Conservation (phyloP, 2,797 vertebrate species). For the Fratercula arctica region DNA sequence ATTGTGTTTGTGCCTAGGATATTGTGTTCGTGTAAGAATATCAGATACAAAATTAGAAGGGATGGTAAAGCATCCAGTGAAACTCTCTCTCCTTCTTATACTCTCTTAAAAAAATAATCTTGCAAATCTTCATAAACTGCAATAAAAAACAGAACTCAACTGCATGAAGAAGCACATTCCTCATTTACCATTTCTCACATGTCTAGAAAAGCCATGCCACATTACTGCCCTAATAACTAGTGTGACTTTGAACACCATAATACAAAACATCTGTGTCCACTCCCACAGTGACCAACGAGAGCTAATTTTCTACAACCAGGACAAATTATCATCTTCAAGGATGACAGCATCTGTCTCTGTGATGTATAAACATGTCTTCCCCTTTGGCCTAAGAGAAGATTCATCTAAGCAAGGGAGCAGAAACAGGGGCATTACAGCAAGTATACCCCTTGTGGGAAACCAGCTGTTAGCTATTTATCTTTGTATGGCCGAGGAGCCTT, state of each 20-base stretch:
- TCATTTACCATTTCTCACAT: neutral
- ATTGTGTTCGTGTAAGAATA: neutral
- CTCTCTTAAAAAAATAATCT: neutral
- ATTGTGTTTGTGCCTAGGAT: rapidly evolving
- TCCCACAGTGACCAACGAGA: slow-evolving; percentile 72
- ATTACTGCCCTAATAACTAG: slow-evolving; percentile 16
- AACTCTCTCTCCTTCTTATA: neutral
- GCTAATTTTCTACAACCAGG: slow-evolving; percentile 56
- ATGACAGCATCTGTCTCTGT: slow-evolving; percentile 70
- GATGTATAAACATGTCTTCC: slow-evolving; percentile 74
- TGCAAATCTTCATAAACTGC: neutral
- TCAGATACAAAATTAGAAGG: neutral
- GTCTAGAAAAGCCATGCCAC: neutral
- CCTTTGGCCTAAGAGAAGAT: slow-evolving; percentile 68
- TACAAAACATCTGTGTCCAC: slow-evolving; percentile 74
- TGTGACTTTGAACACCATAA: slow-evolving; percentile 61
- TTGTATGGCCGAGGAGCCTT: slow-evolving; percentile 78
- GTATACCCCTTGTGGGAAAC: slow-evolving; percentile 76
- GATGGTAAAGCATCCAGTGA: neutral
- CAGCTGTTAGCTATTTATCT: slow-evolving; percentile 91
- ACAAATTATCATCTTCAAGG: slow-evolving; percentile 73
- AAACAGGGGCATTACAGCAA: slow-evolving; percentile 68
- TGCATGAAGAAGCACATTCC: neutral
- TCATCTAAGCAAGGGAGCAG: slow-evolving; percentile 45
- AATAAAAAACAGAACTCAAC: slow-evolving; percentile 11